Percentiles rank a stretch among this genome's conserved stretches.
Evolutionary conservation across 2,113 vertebrate genomes (phyloP).

Genomic region (Tupaia tana): DNA sequence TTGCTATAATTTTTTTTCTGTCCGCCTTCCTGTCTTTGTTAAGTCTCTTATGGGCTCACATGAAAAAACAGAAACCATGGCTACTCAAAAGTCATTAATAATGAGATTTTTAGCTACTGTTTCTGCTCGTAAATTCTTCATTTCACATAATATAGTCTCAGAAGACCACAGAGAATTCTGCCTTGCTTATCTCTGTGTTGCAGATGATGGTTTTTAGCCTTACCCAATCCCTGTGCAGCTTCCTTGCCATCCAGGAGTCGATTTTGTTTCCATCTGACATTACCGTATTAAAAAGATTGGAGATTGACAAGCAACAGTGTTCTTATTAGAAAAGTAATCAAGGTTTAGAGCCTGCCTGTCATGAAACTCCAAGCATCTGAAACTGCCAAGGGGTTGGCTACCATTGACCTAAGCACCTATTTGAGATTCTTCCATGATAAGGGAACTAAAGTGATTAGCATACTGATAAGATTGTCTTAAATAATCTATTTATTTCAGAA

Average conservation of each 20-base stretch:
- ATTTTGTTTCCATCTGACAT: conserved; percentile 69
- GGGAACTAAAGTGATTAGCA: conserved; percentile 67
- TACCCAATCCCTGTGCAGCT: conserved; percentile 58
- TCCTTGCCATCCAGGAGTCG: conserved; percentile 55
- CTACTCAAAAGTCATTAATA: conserved; percentile 68
- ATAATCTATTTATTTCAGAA: conserved; percentile 69
- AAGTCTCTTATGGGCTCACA: conserved; percentile 37
- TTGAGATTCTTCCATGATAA: conserved; percentile 69
- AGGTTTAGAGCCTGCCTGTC: conserved; percentile 69
- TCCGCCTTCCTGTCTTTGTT: conserved; percentile 49
- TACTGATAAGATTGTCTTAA: conserved; percentile 61
- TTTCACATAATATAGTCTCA: conserved; percentile 70
- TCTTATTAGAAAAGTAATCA: conserved; percentile 82
- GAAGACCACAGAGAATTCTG: conserved; percentile 67
- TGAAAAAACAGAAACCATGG: conserved; percentile 10
- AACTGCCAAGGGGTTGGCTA: conserved; percentile 42
- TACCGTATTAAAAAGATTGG: conserved; percentile 76
- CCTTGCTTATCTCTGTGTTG: conserved; percentile 69
- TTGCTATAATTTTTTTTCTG: background rate
- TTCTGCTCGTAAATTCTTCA: conserved; percentile 66
- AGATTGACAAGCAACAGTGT: conserved; percentile 75
- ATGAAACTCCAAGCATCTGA: conserved; percentile 53
- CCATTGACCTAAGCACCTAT: conserved; percentile 54
- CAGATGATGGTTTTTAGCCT: conserved; percentile 67
- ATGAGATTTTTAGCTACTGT: conserved; percentile 66